Evolutionary conservation across 23 tunicate genomes (phyloP).

Genomic region (Diplosoma virens): DNA sequence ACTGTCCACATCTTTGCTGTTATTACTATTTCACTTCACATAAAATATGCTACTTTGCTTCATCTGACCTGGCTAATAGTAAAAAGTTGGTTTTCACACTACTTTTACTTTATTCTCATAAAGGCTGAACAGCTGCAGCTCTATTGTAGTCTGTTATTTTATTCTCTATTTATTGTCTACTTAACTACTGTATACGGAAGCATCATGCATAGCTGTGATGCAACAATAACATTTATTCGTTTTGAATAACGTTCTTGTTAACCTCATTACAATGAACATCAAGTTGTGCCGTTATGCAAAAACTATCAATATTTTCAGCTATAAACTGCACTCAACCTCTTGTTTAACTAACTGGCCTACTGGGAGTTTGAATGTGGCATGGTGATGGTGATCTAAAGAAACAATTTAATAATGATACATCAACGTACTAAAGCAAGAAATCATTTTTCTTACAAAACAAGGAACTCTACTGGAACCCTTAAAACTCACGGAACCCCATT

Average conservation of each 20-base stretch:
- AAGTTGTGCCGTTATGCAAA: not conserved
- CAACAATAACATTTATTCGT: too few relatives aligned
- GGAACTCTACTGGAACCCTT: constrained; percentile 23
- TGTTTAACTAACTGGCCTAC: constrained; percentile 24
- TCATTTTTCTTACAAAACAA: constrained; percentile 2
- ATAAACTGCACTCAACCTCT: constrained; percentile 7
- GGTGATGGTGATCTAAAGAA: too few relatives aligned
- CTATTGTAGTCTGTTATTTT: not conserved
- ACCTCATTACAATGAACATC: not conserved
- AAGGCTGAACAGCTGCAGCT: constrained; percentile 13
- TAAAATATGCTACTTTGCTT: too few relatives aligned
- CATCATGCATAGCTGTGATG: too few relatives aligned
- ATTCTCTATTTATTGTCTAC: too few relatives aligned
- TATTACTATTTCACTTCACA: too few relatives aligned
- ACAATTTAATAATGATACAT: constrained; percentile 6
- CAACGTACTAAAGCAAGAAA: constrained; percentile 16
- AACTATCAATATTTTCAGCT: not conserved
- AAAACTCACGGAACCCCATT: constrained; percentile 1
- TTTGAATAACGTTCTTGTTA: constrained; percentile 18
- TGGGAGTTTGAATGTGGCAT: not conserved
- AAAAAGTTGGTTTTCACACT: not conserved
- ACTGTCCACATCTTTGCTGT: not conserved
- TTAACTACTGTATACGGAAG: too few relatives aligned
- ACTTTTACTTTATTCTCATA: constrained; percentile 10
- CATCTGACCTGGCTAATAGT: not conserved